Evolutionary conservation across 2,113 vertebrate genomes (phyloP).

Genomic region (Theristicus caerulescens): DNA sequence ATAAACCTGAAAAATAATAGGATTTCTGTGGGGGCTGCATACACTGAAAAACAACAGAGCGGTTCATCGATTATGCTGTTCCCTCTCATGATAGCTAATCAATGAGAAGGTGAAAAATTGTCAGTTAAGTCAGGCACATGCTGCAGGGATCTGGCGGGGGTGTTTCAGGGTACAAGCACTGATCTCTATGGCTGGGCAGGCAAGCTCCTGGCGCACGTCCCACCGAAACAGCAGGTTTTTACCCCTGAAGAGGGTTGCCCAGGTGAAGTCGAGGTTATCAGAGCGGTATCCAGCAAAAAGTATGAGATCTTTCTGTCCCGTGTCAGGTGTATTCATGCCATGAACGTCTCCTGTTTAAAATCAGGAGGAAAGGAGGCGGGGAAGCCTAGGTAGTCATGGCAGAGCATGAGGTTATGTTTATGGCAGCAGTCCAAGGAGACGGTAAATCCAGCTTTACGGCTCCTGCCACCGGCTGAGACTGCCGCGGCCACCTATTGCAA

Average conservation of each 20-base stretch:
- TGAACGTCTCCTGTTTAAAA: neutral
- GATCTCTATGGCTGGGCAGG: neutral
- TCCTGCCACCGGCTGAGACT: neutral
- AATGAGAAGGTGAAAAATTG: neutral
- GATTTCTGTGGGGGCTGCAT: neutral
- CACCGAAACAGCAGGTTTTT: neutral
- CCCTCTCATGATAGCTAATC: neutral
- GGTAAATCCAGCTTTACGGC: conserved; percentile 35
- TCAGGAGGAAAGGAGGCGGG: neutral
- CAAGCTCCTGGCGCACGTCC: neutral
- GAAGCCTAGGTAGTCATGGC: neutral
- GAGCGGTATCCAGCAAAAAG: neutral
- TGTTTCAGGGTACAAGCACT: neutral
- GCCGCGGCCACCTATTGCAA: neutral
- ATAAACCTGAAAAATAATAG: conserved; percentile 18
- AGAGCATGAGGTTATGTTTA: neutral
- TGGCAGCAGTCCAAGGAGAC: conserved; percentile 21
- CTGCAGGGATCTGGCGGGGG: neutral
- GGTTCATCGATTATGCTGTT: neutral
- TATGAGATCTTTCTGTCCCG: neutral
- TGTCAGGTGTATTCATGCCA: neutral
- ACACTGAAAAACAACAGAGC: neutral
- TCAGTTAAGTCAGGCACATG: neutral
- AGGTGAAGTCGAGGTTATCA: neutral
- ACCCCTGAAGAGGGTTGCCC: neutral